Evolutionary conservation across 2,888 invertebrate genomes (phyloP), one percentile per base, ranked within the genome.

Genomic region (Phengaris arion): DNA sequence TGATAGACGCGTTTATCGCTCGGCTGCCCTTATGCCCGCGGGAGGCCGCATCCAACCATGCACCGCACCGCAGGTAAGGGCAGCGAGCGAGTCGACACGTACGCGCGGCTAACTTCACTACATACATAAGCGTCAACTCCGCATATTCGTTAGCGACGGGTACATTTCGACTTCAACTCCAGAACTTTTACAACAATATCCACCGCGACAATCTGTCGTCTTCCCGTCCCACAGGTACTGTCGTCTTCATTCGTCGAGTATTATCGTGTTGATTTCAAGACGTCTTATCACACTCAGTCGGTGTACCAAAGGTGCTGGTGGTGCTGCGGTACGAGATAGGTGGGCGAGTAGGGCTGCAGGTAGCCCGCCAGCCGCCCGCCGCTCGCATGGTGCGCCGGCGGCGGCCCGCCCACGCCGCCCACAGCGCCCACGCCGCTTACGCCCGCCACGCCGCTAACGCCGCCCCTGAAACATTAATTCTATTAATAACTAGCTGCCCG

Each of bases 371-470:
- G 86, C 59, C 94, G 90, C 78, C 89, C 89, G 68, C 96, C 96
- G 83, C 96, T 96, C 82, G 96, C 96, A 93, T 97, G 97, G 90
- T 97, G 98, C 35, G 98, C 97, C 10, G 98, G 97, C 73, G 97
- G 97, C 64, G 97, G 95, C 95, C 97, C 81, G 95, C 97, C 77
- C 97, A 98, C 81, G 96, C 83, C 86, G 46, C 83, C 83, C 59
- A 84, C 98, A 78, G 97, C 97, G 85, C 82, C 82, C 68, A 83
- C 85, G 8, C 81, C 85, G 59, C 84, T 77, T 6, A 87, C 85
- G 12, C 85, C 86, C 55, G 84, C 76, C 6, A 87, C 85, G 10
- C 85, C 86, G 55, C 84, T 77, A 6, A 87, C 85, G 12, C 85
- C 86, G 68, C 86, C 86, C 15, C 87, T 89, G 83, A 0, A 80